phyloP scores from a whole-genome alignment of 1,140 invertebrate genomes.

The Ceratitis capitata region DNA sequence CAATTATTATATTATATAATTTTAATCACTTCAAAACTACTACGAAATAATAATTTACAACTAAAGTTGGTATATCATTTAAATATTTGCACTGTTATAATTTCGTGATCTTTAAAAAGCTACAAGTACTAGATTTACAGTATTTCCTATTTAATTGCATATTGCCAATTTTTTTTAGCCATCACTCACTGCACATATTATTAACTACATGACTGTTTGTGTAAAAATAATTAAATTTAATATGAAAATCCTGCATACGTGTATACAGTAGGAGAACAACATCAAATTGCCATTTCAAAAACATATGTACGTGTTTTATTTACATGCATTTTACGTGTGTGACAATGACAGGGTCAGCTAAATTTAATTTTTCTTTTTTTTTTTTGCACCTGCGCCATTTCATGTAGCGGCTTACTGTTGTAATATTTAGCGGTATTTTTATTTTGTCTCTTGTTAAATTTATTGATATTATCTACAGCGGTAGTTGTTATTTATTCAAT shows the following conservation, averaged over 20 bases:
- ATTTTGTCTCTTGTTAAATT: neutral
- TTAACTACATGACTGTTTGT: neutral
- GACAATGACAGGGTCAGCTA: neutral
- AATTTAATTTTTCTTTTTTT: neutral
- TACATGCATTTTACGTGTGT: neutral
- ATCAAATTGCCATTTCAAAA: neutral
- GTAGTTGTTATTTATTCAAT: neutral
- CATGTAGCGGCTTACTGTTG: too few relatives aligned
- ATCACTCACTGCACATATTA: too few relatives aligned
- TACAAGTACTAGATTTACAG: neutral
- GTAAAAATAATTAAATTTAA: neutral
- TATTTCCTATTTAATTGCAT: neutral
- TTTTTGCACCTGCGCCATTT: neutral
- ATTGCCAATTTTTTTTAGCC: neutral
- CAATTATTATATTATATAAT: too few relatives aligned
- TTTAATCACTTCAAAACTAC: too few relatives aligned
- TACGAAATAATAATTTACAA: too few relatives aligned
- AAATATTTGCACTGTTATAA: too few relatives aligned
- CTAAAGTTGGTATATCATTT: too few relatives aligned
- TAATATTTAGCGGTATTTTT: neutral
- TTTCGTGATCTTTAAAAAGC: neutral
- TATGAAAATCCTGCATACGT: neutral
- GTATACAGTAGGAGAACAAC: neutral
- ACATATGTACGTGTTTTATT: neutral
- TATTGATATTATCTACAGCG: neutral